Base-by-base conservation (phyloP, 1,140 invertebrate species). In the Tyrophagus putrescentiae region DNA sequence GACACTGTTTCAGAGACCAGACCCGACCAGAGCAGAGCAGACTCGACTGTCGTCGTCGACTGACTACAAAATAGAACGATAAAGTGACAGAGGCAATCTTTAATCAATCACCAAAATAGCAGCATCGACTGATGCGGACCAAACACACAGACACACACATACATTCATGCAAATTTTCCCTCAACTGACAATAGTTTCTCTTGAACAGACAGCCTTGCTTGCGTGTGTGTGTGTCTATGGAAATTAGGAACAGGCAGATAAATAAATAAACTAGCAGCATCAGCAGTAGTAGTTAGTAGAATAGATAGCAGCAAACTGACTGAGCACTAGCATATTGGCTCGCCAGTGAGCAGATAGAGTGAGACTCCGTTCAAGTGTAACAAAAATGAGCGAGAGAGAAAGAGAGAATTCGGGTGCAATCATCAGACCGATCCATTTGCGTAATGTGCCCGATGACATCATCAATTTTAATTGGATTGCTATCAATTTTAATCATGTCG, bases 401-500 rank as follows among this genome's bases (percentile, higher is more conserved):
- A n/a, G n/a, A n/a, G n/a, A n/a, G n/a, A n/a, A n/a, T 48, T 9
- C 31, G 7, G 45, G 7, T 7, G 45, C 45, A 7, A 48, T 48
- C 45, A n/a, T n/a, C n/a, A n/a, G n/a, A n/a, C n/a, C n/a, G n/a
- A n/a, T 39, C 21, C 36, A 39, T 39, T 13, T 39, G 13, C 36
- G 21, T 39, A 21, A n/a, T n/a, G n/a, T n/a, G n/a, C n/a, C 21
- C 45, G 45, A 48, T 48, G 45, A 48, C 18, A 48, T 48, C 45
- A 48, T 48, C 18, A 48, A 48, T 48, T 48, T 48, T 48, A 48
- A 48, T 48, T 48, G 45, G 7, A 48, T 48, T 29, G 18, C 45
- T 48, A 48, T 48, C 45, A 48, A 48, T 48, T 48, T 48, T 48
- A 48, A 48, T 48, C 45, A 13, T 13, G 36, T 39, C 36, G 36